Percentiles rank a stretch among this genome's conserved stretches.
Conservation (phyloP, 2,797 vertebrate species). For the Euthynnus affinis region DNA sequence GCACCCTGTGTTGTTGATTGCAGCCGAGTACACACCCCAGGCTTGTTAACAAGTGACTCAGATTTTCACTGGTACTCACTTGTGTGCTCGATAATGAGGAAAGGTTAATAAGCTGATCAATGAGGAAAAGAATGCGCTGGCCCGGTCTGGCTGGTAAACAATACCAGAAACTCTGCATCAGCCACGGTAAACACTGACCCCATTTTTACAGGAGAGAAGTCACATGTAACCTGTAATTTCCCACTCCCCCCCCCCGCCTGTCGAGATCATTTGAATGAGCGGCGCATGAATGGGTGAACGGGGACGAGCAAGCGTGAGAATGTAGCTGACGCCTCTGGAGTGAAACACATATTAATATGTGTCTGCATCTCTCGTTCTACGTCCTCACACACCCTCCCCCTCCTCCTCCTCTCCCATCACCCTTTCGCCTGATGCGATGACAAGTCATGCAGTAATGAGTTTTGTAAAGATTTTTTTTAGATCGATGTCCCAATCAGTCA, state of each 20-base stretch:
- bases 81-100: slow-evolving; percentile 64
- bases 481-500: slow-evolving; percentile 86
- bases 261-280: slow-evolving; percentile 20
- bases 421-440: slow-evolving; percentile 70
- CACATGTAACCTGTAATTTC: slow-evolving; percentile 42
- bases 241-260: no score
- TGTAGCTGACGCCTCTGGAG: slow-evolving; percentile 48
- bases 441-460: slow-evolving; percentile 85
- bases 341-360: slow-evolving; percentile 70
- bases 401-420: neutral
- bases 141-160: slow-evolving; percentile 50
- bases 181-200: slow-evolving; percentile 41
- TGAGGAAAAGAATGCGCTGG: slow-evolving; percentile 50
- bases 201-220: slow-evolving; percentile 11
- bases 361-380: slow-evolving; percentile 49
- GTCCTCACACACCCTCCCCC: neutral
- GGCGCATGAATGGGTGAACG: slow-evolving; percentile 40
- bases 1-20: slow-evolving; percentile 16
- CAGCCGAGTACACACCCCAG: slow-evolving; percentile 35
- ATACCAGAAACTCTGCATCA: slow-evolving; percentile 33
- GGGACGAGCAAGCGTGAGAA: slow-evolving; percentile 15
- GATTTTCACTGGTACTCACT: slow-evolving; percentile 45
- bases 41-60: slow-evolving; percentile 73
- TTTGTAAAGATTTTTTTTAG: slow-evolving; percentile 85
- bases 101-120: slow-evolving; percentile 81